Evolutionary conservation across 2,113 vertebrate species (phyloP), one percentile per base, ranked within the genome.

Genomic region (Notarius quadriscutis): DNA sequence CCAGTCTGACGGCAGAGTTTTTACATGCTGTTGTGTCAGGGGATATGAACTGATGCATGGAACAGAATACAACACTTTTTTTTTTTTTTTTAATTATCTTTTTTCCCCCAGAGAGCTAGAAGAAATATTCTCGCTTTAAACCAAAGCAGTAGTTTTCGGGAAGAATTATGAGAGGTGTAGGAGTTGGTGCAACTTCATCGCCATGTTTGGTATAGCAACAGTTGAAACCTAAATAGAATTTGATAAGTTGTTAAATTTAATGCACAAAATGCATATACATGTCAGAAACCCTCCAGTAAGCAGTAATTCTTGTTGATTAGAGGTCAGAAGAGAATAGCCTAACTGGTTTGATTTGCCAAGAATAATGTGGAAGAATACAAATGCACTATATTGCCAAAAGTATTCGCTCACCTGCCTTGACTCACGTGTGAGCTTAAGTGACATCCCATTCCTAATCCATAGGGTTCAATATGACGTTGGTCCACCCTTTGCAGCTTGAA

Each of bases 1-100:
- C 20, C 22, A 27, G 83, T 85, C 77, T 80, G 81, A 69, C 41
- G 53, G 62, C 77, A 83, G 55, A 88, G 78, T 17, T 34, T 89
- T 87, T 81, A 57, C 85, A 74, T 67, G 30, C 75, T 34, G 57
- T 34, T 74, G 67, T 63, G 25, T 63, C 67, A 17, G 62, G 77
- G 80, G 63, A 84, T 71, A 58, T 51, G 34, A 53, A 72, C 12
- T 51, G 20, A 83, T 48, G 27, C 50, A 67, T 69, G 62, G 58
- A 27, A 63, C 74, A 30, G 18, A 48, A 51, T 86, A 18, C 25
- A 85, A 20, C 27, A 17, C 48, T 58, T 51, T 85, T 22, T 2
- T 41, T 41, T 41, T 41, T 48, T 51, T 85, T 22, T 30, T 30
- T 30, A 1, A 30, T 30, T 30, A 30, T 30, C 1, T 30, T 30